A percentile compares a stretch with the other conserved stretches of the same genome.
phyloP scores from a whole-genome alignment of 1,140 invertebrate species.

The Drosophila albomicans region DNA sequence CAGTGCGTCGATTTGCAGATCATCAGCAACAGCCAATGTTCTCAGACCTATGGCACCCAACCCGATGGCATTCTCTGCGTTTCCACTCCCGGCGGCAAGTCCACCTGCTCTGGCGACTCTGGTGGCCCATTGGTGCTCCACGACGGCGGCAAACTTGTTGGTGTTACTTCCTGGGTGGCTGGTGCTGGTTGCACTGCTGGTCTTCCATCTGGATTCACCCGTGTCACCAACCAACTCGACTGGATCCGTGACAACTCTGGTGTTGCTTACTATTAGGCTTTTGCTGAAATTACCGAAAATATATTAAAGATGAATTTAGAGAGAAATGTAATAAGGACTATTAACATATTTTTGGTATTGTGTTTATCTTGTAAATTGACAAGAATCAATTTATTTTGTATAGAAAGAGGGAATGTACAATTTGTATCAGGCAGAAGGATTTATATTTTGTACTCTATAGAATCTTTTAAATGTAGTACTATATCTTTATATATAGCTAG shows the following conservation, averaged over 20 bases:
- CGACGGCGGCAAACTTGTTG: background rate
- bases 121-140: constrained; percentile 64
- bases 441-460: too few species aligned
- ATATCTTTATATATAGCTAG: too few species aligned
- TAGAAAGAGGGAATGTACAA: too few species aligned
- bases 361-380: too few species aligned
- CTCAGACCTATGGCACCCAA: constrained; percentile 10
- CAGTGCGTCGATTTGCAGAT: constrained; percentile 46
- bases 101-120: constrained; percentile 67
- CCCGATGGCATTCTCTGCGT: constrained; percentile 55
- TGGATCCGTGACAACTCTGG: constrained; percentile 87
- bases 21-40: constrained; percentile 25
- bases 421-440: too few species aligned
- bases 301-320: background rate
- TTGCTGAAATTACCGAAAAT: constrained; percentile 3
- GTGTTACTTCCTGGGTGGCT: constrained; percentile 86
- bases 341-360: too few species aligned
- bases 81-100: constrained; percentile 54
- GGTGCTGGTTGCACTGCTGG: constrained; percentile 85
- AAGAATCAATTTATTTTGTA: too few species aligned
- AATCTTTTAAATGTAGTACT: too few species aligned
- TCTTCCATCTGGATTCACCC: constrained; percentile 86
- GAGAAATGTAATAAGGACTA: too few species aligned
- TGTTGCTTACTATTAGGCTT: constrained; percentile 67
- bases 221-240: constrained; percentile 85